Evolutionary conservation across 2,113 vertebrate genomes (phyloP), one percentile per base, ranked within the genome.

Genomic region (Lampris megalopsis): DNA sequence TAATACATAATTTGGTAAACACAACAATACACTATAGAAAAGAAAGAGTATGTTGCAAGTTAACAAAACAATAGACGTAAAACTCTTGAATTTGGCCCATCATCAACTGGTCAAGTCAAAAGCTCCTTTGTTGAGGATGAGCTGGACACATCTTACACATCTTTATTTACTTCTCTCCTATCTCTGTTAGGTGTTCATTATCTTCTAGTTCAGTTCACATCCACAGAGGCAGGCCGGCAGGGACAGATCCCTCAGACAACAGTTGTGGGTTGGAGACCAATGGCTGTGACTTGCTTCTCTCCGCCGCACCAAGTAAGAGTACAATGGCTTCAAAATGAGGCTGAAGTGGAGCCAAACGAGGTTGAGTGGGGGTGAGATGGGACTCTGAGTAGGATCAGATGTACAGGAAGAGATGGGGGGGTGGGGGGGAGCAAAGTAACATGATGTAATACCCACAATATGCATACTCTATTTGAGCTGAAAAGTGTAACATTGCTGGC

Each of bases 301-400:
- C 60, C 45, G 61, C 35, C 49, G 35, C 45, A 5, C 62, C 62
- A 49, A 36, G 50, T 48, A 38, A 61, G 6, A 65, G 63, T 38
- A 38, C 50, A 37, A 65, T 65, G 63, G 47, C 47, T 42, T 65
- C 63, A 50, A 65, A 50, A 65, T 65, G 45, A 50, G 63, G 8
- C 63, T 50, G 63, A 62, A 64, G 58, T 56, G 45, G 41, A 2
- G 43, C 1, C 47, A 38, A 63, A 35, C 72, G 37, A 56, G 78
- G 71, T 68, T 75, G 42, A 10, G 7, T 42, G 40, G 49, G 1
- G 5, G 45, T 11, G n/a, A 5, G 24, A n/a, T 5, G 3, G 52
- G 52, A 13, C 11, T 11, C 11, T n/a, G 52, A 54, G 52, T n/a
- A 10, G 41, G 13, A 24, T 3, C 13, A 49, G 6, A 37, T 36